A percentile compares a stretch with the other conserved stretches of the same genome.
These are phyloP conservation scores for Bombylius major DNA, from an alignment of 2,888 invertebrate genomes.

Conservation along the genomic window DNA sequence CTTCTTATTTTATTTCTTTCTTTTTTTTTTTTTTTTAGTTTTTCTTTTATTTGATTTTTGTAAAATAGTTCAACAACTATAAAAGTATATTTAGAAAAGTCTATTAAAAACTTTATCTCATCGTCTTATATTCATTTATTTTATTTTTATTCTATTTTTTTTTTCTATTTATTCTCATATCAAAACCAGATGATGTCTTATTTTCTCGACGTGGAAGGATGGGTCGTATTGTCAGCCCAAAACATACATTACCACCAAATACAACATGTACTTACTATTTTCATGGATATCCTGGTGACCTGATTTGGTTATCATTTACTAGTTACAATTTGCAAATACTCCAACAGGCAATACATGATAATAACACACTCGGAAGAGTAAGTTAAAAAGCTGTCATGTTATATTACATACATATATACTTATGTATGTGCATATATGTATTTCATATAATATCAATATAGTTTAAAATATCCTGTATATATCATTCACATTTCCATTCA, in stretches of 20 bases:
- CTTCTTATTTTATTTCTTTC: too few species aligned
- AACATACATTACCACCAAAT: constrained; percentile 73
- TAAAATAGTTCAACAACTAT: too few species aligned
- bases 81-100: too few species aligned
- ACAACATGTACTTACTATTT: constrained; percentile 80
- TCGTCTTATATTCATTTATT: too few species aligned
- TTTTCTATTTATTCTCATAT: background rate
- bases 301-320: constrained; percentile 78
- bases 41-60: too few species aligned
- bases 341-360: constrained; percentile 46
- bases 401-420: background rate
- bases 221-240: constrained; percentile 62
- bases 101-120: too few species aligned
- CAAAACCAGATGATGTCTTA: constrained; percentile 32
- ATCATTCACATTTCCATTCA: constrained; percentile 23
- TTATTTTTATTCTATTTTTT: background rate
- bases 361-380: constrained; percentile 37
- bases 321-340: constrained; percentile 71
- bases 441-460: background rate
- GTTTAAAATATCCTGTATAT: background rate
- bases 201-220: constrained; percentile 50
- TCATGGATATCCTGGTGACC: constrained; percentile 63
- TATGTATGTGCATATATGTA: background rate
- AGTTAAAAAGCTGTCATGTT: constrained; percentile 18
- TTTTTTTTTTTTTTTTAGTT: too few species aligned